These are phyloP conservation scores for Exocentrus adspersus DNA, from an alignment of 2,888 invertebrate genomes.

Conservation along the genomic window DNA sequence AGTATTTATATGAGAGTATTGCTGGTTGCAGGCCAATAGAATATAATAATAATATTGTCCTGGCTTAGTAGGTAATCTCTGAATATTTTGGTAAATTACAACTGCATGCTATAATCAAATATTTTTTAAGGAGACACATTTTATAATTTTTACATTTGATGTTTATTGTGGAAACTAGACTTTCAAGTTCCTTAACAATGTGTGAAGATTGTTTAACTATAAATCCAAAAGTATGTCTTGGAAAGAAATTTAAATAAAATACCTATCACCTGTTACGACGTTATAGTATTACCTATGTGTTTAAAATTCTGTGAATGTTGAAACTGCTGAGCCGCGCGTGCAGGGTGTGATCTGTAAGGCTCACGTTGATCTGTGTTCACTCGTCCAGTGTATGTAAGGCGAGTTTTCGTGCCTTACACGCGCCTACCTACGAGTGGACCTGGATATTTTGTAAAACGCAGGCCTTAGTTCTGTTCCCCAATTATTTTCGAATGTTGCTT, in stretches of 20 bases:
- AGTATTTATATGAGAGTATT: too few relatives aligned
- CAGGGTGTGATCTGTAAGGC: slow-evolving; percentile 50
- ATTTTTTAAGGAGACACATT: too few relatives aligned
- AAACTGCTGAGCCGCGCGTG: slow-evolving; percentile 57
- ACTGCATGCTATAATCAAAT: too few relatives aligned
- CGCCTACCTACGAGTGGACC: slow-evolving; percentile 51
- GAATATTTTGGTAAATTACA: too few relatives aligned
- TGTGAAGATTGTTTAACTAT: too few relatives aligned
- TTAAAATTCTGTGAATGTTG: slow-evolving; percentile 49
- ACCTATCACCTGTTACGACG: neutral
- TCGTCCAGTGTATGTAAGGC: slow-evolving; percentile 57
- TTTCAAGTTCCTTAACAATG: too few relatives aligned
- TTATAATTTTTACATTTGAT: too few relatives aligned
- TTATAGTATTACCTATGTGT: slow-evolving; percentile 25
- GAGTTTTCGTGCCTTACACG: slow-evolving; percentile 47
- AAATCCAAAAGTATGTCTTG: neutral
- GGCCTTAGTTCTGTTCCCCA: slow-evolving; percentile 53
- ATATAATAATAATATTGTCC: too few relatives aligned
- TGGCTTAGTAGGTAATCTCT: too few relatives aligned
- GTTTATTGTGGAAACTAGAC: too few relatives aligned
- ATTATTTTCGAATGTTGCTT: slow-evolving; percentile 54
- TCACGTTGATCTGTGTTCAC: slow-evolving; percentile 57
- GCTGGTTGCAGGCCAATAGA: too few relatives aligned
- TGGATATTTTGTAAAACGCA: slow-evolving; percentile 60
- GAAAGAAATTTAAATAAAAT: neutral